Conservation (phyloP, 1,140 invertebrate genomes). For the Brachionus sp. region DNA sequence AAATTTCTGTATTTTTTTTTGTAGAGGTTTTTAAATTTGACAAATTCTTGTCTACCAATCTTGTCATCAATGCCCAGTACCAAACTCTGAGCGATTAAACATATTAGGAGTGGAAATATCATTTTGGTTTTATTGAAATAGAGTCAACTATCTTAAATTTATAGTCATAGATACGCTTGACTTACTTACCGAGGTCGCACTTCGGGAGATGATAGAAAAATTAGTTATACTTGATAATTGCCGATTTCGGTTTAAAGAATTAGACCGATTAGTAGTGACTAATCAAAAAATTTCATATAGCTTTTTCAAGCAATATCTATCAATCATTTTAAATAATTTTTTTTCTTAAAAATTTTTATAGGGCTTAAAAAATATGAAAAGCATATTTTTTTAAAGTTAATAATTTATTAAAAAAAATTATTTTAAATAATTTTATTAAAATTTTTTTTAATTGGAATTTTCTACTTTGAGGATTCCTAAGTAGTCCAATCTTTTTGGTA, state of each 20-base stretch:
- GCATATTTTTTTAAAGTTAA: too few species aligned
- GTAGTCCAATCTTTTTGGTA: too few species aligned
- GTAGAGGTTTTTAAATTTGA: neutral
- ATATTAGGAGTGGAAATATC: neutral
- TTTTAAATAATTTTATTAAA: too few species aligned
- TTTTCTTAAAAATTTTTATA: too few species aligned
- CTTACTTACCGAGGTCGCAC: neutral
- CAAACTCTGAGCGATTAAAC: neutral
- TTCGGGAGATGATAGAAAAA: neutral
- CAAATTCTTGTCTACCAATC: constrained; percentile 17
- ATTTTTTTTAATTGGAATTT: too few species aligned
- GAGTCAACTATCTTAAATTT: neutral
- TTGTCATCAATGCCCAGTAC: neutral
- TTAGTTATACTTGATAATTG: neutral
- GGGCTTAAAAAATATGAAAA: too few species aligned
- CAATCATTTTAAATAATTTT: neutral
- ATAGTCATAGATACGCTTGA: neutral
- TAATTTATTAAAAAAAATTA: too few species aligned
- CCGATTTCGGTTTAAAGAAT: neutral
- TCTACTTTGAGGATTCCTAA: too few species aligned
- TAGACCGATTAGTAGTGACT: neutral
- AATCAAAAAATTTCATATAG: neutral
- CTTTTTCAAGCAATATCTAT: neutral
- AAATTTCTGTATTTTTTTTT: neutral
- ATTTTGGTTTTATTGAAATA: neutral